Evolutionary conservation across 1,140 invertebrate species (phyloP), one percentile per base, ranked within the genome.

Genomic region (Ruditapes philippinarum): DNA sequence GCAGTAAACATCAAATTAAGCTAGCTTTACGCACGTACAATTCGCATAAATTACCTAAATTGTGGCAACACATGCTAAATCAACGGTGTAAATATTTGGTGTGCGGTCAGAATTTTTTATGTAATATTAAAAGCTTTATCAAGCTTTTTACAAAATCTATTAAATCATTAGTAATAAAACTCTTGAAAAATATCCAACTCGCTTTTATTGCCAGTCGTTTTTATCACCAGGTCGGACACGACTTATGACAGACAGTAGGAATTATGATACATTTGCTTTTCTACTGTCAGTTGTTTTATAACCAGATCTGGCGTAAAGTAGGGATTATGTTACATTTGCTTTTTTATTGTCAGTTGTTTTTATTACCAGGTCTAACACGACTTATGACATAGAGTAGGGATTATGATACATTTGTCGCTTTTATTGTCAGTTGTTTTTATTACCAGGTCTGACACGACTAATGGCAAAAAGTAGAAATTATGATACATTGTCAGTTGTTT

Each of bases 341-440:
- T 40, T 31, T 19, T 42, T 12, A 31, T 31, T n/a, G 38, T 5
- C 14, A 7, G 5, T 45, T 17, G 1, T 68, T 19, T n/a, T 42
- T 84, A 0, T 36, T 14, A 84, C 7, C 74, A 92, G 93, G 90
- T 54, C 25, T 94, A 12, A 92, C 92, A 7, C 42, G 80, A 12
- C 12, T 95, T 1, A 57, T 95, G 81, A 90, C 92, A 0, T 92
- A 87, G n/a, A 92, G 90, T 42, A 89, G 93, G n/a, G 88, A 95
- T 65, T 93, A 93, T 49, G 76, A 65, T 9, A 65, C n/a, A n/a
- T n/a, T n/a, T n/a, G n/a, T n/a, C n/a, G n/a, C n/a, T 31, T 19
- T 42, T 12, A 31, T 31, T n/a, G 38, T 5, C 14, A 7, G 5
- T 45, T 17, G 1, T 68, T 19, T n/a, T 42, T 84, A 0, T 36